Evolutionary conservation across 2,888 invertebrate species (phyloP).

Genomic region (Eristalinus sepulchralis): DNA sequence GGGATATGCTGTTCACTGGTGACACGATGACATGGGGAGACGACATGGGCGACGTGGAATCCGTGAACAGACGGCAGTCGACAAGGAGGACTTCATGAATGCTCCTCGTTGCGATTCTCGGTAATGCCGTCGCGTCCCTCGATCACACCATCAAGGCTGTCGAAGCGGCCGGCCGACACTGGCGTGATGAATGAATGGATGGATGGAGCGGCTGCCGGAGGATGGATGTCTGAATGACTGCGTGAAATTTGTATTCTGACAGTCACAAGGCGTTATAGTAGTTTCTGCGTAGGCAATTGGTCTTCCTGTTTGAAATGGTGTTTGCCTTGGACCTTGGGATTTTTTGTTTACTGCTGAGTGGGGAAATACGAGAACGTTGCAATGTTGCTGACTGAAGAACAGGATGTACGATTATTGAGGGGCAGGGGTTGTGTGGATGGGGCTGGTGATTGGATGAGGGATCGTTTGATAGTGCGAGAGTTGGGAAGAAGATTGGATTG

Average conservation of each 20-base stretch:
- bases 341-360: not conserved
- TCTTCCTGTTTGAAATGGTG: constrained; percentile 42
- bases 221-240: constrained; percentile 60
- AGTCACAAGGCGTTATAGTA: constrained; percentile 41
- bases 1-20: constrained; percentile 27
- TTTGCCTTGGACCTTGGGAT: constrained; percentile 9
- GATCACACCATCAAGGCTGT: constrained; percentile 19
- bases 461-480: not conserved
- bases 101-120: constrained; percentile 51
- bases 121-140: constrained; percentile 60
- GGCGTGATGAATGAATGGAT: constrained; percentile 64
- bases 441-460: not conserved
- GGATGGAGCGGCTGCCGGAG: not conserved
- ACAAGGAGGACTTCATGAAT: constrained; percentile 52
- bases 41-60: constrained; percentile 32
- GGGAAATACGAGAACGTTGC: not conserved
- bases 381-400: not conserved
- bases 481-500: not conserved
- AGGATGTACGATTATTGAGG: not conserved
- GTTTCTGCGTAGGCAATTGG: constrained; percentile 43
- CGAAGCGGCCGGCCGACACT: constrained; percentile 31
- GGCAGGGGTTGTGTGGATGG: not conserved
- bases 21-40: constrained; percentile 58
- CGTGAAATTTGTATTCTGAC: constrained; percentile 51
- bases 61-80: constrained; percentile 14